phyloP scores from a whole-genome alignment of 2,888 invertebrate species.

The Megalurothrips usitatus region DNA sequence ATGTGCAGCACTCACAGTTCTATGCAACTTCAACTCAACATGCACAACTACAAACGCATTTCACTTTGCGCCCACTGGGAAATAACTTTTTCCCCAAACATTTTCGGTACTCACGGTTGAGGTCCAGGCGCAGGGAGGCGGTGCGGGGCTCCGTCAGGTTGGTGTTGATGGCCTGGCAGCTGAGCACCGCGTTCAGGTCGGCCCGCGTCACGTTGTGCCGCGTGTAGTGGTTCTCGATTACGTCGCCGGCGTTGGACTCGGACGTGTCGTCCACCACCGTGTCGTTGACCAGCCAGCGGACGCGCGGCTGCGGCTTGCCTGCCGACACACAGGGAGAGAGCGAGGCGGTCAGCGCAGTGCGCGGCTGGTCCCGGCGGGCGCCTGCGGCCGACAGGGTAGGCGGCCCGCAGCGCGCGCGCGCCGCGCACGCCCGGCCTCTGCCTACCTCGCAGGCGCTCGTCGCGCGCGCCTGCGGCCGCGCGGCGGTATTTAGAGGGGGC shows the following conservation, averaged over 20 bases:
- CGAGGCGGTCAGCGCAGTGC: not conserved
- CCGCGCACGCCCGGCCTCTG: not conserved
- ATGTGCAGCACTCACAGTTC: too few relatives aligned
- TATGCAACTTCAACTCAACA: too few relatives aligned
- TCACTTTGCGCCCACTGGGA: too few relatives aligned
- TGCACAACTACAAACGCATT: too few relatives aligned
- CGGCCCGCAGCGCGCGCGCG: not conserved
- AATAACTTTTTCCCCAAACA: not conserved
- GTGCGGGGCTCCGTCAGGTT: constrained; percentile 74
- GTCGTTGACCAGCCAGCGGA: constrained; percentile 79
- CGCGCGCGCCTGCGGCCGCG: too few relatives aligned
- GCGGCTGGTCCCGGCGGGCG: not conserved
- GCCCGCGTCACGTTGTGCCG: constrained; percentile 69
- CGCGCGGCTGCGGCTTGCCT: constrained; percentile 77
- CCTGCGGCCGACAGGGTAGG: not conserved
- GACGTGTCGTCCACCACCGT: constrained; percentile 74
- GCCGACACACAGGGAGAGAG: constrained; percentile 37
- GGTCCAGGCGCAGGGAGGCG: constrained; percentile 68
- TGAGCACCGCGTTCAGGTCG: constrained; percentile 80
- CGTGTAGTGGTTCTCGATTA: constrained; percentile 70
- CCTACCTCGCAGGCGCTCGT: not conserved
- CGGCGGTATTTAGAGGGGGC: too few relatives aligned
- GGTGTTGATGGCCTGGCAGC: constrained; percentile 83
- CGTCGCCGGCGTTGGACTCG: constrained; percentile 79
- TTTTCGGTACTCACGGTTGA: constrained; percentile 64